Conservation (phyloP, 2,113 vertebrate species). For the Sebastes schlegelii region DNA sequence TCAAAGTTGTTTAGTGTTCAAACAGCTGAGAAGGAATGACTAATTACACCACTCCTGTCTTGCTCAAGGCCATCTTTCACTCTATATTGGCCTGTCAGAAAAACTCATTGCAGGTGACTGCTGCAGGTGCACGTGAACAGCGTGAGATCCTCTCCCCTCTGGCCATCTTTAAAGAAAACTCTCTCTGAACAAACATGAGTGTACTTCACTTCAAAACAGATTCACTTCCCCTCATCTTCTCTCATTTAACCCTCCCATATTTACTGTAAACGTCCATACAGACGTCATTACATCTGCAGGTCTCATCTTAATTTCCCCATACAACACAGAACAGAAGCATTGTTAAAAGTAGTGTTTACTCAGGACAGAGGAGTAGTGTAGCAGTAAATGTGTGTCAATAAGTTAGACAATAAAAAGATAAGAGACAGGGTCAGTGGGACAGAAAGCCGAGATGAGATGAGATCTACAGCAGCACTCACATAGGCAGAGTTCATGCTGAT, state of each 20-base stretch:
- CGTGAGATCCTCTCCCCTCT: neutral
- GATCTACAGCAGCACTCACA: slow-evolving; percentile 83
- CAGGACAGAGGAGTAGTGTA: neutral
- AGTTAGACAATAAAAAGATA: slow-evolving; percentile 5
- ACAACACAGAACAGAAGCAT: neutral
- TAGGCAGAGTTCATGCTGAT: slow-evolving; percentile 87
- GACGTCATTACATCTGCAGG: neutral
- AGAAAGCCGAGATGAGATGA: neutral
- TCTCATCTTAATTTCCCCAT: slow-evolving; percentile 20
- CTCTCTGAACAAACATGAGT: slow-evolving; percentile 22
- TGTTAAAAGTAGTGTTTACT: neutral
- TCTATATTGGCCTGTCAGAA: slow-evolving; percentile 22
- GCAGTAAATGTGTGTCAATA: neutral
- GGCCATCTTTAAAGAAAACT: slow-evolving; percentile 14
- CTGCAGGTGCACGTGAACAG: slow-evolving; percentile 21
- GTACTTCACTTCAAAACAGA: neutral
- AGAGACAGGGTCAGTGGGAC: neutral
- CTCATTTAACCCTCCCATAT: neutral
- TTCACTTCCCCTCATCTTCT: slow-evolving; percentile 17
- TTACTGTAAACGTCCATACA: neutral
- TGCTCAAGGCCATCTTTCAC: neutral
- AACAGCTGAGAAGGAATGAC: slow-evolving; percentile 43
- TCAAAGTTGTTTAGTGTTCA: slow-evolving; percentile 45
- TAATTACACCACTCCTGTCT: neutral
- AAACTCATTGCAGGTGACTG: slow-evolving; percentile 29